phyloP scores from a whole-genome alignment of 2,888 invertebrate species.

The Ectemnius continuus region DNA sequence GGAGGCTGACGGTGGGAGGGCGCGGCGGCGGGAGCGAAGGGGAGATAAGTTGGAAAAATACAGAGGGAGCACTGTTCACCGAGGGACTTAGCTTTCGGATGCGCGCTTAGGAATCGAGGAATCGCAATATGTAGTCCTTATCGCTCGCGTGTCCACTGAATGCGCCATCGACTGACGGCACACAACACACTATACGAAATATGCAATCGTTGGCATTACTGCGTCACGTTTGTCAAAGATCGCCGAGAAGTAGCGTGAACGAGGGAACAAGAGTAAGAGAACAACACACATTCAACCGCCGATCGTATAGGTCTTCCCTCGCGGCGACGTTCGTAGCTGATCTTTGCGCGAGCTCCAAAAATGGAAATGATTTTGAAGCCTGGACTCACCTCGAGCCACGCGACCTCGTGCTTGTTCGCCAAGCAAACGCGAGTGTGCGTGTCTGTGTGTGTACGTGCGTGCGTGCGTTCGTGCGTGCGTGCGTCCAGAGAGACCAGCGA shows the following conservation, averaged over 20 bases:
- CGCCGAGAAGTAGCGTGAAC: neutral
- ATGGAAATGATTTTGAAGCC: slow-evolving; percentile 48
- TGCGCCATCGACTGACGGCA: neutral
- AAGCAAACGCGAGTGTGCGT: slow-evolving; percentile 35
- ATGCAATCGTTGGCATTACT: neutral
- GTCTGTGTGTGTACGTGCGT: neutral
- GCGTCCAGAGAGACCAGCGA: neutral
- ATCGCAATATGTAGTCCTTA: neutral
- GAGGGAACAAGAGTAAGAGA: neutral
- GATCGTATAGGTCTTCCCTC: too few relatives aligned
- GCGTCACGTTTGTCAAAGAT: neutral
- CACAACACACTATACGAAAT: neutral
- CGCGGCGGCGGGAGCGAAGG: slow-evolving; percentile 44
- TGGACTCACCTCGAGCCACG: slow-evolving; percentile 53
- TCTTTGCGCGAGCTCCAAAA: slow-evolving; percentile 33
- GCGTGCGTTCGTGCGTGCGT: neutral
- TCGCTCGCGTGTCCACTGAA: neutral
- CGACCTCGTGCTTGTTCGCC: slow-evolving; percentile 49
- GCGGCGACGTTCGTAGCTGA: too few relatives aligned
- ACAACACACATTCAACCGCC: neutral
- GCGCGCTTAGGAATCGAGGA: neutral
- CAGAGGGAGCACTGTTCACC: slow-evolving; percentile 22
- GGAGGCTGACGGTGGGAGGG: slow-evolving; percentile 16
- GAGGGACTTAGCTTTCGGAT: too few relatives aligned
- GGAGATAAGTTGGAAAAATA: slow-evolving; percentile 32